phyloP scores from a whole-genome alignment of 2,888 invertebrate species.

The Ligdia adustata region DNA sequence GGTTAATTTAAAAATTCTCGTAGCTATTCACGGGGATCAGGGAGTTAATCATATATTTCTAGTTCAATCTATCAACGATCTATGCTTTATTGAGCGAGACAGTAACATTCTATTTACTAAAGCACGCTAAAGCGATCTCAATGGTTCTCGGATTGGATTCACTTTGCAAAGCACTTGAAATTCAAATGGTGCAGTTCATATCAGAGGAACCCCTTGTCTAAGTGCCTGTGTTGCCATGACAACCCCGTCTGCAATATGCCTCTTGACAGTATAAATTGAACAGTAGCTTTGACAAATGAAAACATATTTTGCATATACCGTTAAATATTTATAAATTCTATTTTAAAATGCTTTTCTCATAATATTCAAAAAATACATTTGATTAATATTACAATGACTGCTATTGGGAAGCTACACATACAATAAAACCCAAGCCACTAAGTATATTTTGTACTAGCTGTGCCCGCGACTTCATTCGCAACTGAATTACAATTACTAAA shows the following conservation, averaged over 20 bases:
- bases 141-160: conserved; percentile 64
- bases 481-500: no score
- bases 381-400: no score
- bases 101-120: conserved; percentile 49
- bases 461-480: no score
- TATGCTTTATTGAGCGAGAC: conserved; percentile 41
- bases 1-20: background rate
- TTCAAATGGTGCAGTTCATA: conserved; percentile 81
- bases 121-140: conserved; percentile 59
- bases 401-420: no score
- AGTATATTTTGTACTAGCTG: no score
- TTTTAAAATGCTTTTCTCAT: no score
- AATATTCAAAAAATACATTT: no score
- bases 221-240: conserved; percentile 63
- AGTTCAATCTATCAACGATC: conserved; percentile 3
- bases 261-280: no score
- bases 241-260: conserved; percentile 48
- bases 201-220: conserved; percentile 65
- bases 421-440: no score
- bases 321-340: no score
- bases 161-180: conserved; percentile 81
- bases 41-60: conserved; percentile 1
- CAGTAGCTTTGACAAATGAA: no score
- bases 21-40: background rate
- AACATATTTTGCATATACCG: no score